A percentile compares a stretch with the other conserved stretches of the same genome.
Conservation (phyloP, 2,888 invertebrate genomes). For the Pristionchus fissidentatus region DNA sequence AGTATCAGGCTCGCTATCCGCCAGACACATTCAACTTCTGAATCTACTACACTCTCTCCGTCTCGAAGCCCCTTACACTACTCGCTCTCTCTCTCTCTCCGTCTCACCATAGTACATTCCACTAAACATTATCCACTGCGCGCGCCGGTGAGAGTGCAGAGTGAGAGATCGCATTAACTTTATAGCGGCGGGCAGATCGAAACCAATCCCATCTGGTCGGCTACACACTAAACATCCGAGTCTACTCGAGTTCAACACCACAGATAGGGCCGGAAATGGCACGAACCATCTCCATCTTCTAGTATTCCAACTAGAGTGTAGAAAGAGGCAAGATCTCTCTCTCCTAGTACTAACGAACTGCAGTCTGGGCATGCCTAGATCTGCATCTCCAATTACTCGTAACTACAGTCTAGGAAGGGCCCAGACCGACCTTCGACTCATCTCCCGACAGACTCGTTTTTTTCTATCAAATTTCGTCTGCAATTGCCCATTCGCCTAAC, state of each 20-base stretch:
- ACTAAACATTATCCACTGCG: slow-evolving; percentile 3
- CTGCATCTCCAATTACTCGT: neutral
- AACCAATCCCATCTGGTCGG: slow-evolving; percentile 22
- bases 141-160: too few relatives aligned
- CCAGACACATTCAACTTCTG: too few relatives aligned
- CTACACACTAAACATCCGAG: slow-evolving; percentile 5
- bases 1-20: too few relatives aligned
- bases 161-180: too few relatives aligned
- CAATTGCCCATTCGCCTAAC: neutral
- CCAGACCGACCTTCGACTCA: too few relatives aligned
- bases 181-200: neutral
- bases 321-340: neutral
- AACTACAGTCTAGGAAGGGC: too few relatives aligned
- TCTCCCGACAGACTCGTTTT: neutral
- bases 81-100: too few relatives aligned
- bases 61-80: slow-evolving; percentile 6
- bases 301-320: neutral
- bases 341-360: too few relatives aligned
- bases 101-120: neutral
- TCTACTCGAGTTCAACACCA: neutral
- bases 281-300: too few relatives aligned
- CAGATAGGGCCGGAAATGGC: slow-evolving; percentile 5
- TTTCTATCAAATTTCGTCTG: too few relatives aligned
- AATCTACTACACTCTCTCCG: neutral
- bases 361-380: too few relatives aligned